These are phyloP conservation scores for Polypedilum pembai DNA, from an alignment of 1,140 invertebrate genomes.

Conservation along the genomic window DNA sequence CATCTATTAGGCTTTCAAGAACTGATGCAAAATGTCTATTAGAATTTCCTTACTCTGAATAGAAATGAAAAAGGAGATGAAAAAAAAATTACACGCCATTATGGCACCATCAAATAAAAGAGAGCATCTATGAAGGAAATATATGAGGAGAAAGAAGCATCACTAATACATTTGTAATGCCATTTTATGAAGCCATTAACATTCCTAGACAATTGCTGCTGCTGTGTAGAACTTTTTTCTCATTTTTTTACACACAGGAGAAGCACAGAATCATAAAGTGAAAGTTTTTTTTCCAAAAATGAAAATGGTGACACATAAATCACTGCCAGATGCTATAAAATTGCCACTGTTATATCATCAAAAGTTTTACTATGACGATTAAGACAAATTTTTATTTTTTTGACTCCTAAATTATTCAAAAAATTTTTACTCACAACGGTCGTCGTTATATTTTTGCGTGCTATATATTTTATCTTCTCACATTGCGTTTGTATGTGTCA, in stretches of 20 bases:
- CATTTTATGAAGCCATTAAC: conserved; percentile 9
- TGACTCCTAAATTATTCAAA: background rate
- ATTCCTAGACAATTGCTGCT: background rate
- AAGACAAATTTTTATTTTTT: background rate
- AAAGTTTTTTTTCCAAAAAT: background rate
- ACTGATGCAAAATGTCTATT: no score
- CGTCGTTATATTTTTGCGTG: background rate
- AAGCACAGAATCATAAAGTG: background rate
- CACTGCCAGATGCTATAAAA: conserved; percentile 16
- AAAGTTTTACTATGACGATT: background rate
- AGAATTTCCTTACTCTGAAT: no score
- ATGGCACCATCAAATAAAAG: conserved; percentile 5
- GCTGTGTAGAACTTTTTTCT: background rate
- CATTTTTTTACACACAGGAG: background rate
- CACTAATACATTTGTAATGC: background rate
- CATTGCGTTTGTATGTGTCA: conserved; percentile 14
- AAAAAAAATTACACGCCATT: conserved; percentile 24
- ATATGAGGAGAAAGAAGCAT: background rate
- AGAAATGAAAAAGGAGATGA: background rate
- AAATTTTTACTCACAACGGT: background rate
- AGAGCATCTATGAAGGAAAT: background rate
- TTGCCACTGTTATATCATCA: conserved; percentile 21
- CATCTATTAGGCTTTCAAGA: no score
- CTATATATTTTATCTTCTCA: background rate
- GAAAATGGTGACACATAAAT: conserved; percentile 25